These are phyloP conservation scores for Oasisia sp. DNA, from an alignment of 2,888 invertebrate species.

Conservation along the genomic window DNA sequence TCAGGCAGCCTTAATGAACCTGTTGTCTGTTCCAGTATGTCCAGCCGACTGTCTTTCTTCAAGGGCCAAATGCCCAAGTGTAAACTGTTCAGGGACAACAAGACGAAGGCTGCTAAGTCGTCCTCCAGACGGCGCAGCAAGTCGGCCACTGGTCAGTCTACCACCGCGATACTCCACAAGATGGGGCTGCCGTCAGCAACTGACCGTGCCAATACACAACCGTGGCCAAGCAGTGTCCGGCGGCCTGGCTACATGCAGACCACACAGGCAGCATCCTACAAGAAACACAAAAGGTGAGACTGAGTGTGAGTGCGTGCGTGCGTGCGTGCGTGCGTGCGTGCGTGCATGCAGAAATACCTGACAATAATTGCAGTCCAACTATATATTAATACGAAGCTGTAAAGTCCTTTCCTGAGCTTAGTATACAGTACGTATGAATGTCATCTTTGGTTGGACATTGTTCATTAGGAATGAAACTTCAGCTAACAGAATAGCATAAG, in stretches of 20 bases:
- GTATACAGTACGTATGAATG: too few species aligned
- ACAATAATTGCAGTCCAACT: too few species aligned
- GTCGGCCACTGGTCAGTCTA: background rate
- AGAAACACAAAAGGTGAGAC: background rate
- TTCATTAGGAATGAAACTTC: too few species aligned
- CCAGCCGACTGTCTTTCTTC: background rate
- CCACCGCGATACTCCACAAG: background rate
- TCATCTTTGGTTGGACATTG: too few species aligned
- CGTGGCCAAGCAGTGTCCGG: background rate
- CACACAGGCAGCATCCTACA: background rate
- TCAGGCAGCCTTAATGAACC: background rate
- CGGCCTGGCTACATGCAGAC: slow-evolving; percentile 2
- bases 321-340: too few species aligned
- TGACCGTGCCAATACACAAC: background rate
- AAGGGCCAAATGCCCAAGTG: background rate
- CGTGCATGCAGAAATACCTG: too few species aligned
- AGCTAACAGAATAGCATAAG: too few species aligned
- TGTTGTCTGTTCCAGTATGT: background rate
- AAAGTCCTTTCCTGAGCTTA: too few species aligned
- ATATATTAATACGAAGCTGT: too few species aligned
- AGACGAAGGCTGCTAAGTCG: background rate
- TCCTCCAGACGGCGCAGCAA: background rate
- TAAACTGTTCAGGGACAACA: background rate
- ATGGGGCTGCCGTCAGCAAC: background rate
- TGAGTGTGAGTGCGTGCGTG: background rate